Evolutionary conservation across 2,888 invertebrate genomes (phyloP).

Genomic region (Synanthedon andrenaeformis): DNA sequence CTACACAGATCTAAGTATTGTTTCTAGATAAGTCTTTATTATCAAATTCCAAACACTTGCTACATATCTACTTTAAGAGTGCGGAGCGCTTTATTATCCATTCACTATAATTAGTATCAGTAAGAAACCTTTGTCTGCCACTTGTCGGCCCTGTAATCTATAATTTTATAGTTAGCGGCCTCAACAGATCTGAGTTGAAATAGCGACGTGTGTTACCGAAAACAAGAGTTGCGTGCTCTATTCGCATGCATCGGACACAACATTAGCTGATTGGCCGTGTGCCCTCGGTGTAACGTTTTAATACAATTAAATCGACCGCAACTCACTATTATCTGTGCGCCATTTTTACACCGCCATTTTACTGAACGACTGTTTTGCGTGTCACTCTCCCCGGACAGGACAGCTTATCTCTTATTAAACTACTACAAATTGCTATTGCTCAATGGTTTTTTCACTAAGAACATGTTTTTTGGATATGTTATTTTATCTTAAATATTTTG

Average conservation of each 20-base stretch:
- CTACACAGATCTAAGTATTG: too few species aligned
- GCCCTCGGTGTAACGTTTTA: slow-evolving; percentile 62
- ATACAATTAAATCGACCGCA: slow-evolving; percentile 66
- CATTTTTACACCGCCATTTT: slow-evolving; percentile 56
- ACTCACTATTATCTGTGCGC: slow-evolving; percentile 51
- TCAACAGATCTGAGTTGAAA: background rate
- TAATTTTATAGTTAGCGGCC: background rate
- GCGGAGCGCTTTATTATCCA: too few species aligned
- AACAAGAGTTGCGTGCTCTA: slow-evolving; percentile 45
- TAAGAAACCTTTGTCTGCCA: too few species aligned
- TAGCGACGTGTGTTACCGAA: background rate
- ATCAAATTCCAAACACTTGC: too few species aligned
- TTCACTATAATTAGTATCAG: too few species aligned
- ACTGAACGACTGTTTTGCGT: slow-evolving; percentile 61
- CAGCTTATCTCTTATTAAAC: background rate
- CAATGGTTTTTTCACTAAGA: background rate
- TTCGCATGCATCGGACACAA: slow-evolving; percentile 49
- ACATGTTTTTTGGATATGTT: too few species aligned
- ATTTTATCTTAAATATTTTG: too few species aligned
- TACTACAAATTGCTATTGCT: background rate
- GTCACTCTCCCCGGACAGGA: slow-evolving; percentile 27
- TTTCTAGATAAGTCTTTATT: too few species aligned
- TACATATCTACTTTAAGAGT: too few species aligned
- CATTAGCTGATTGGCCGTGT: slow-evolving; percentile 65
- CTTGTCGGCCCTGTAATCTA: too few species aligned